Base-by-base conservation (phyloP, 2,113 vertebrate species). In the Pipa parva region DNA sequence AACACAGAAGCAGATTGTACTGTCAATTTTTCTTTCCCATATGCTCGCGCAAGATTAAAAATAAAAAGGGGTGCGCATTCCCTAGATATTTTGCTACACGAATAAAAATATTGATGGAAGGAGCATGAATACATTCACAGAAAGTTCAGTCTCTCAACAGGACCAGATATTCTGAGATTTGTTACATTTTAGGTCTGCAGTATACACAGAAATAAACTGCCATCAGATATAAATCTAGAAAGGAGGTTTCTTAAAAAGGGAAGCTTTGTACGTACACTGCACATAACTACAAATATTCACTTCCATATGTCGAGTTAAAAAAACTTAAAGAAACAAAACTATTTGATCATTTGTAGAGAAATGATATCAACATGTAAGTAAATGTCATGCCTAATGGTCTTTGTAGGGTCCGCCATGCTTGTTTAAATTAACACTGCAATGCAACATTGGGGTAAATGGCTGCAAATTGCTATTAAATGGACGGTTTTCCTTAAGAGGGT, bases 1-100 rank as follows among this genome's bases (percentile, higher is more conserved):
- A 59, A 60, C 56, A 68, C 33, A 68, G 65, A 36, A 59, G 45
- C 65, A 68, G 65, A 68, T 68, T 68, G 65, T 59, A 60, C 46
- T 28, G 46, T 22, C 24, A 51, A 33, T 20, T 42, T 51, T 27
- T 60, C 50, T 59, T 52, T 18, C 65, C 56, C 65, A 68, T 68
- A 68, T 68, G 65, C 29, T 29, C 37, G 21, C 46, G 29, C 21
- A 42, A 39, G 26, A 59, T 49, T 22, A 49, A 25, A 56, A 31
- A 26, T 48, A 66, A 68, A 59, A 49, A 22, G 45, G 46, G 46
- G 31, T 22, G 56, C 31, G 22, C 46, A 22, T 26, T 65, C 55
- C 56, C 45, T 28, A 68, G 46, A 59, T 52, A 68, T 57, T 59
- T 59, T 57, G 51, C 63, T 29, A 65, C 28, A 39, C 27, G 33